phyloP scores from a whole-genome alignment of 92 coral and sea anemone genomes.

The Porites divaricata region DNA sequence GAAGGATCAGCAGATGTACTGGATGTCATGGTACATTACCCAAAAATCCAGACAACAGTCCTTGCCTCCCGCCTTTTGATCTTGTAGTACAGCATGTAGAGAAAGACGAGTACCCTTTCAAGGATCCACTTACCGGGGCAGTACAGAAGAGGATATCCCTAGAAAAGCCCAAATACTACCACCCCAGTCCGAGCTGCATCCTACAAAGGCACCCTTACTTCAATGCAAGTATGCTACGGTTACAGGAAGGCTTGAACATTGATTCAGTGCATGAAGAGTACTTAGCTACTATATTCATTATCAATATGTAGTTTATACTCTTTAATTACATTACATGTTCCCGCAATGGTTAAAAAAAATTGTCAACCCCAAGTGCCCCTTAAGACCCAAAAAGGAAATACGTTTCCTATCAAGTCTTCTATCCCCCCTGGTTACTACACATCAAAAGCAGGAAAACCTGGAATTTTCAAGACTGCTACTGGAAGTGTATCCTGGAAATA shows the following conservation, averaged over 20 bases:
- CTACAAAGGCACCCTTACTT: slow-evolving; percentile 7
- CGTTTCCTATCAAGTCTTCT: too few relatives aligned
- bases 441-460: too few relatives aligned
- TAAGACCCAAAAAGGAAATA: too few relatives aligned
- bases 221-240: slow-evolving; percentile 2
- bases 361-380: too few relatives aligned
- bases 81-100: slow-evolving; percentile 9
- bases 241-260: slow-evolving; percentile 9
- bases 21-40: slow-evolving; percentile 7
- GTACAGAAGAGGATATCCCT: slow-evolving; percentile 7
- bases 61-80: slow-evolving; percentile 1
- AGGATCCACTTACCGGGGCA: not conserved
- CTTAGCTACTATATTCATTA: not conserved
- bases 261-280: not conserved
- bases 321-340: not conserved
- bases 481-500: too few relatives aligned
- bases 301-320: not conserved
- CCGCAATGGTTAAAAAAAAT: too few relatives aligned
- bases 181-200: slow-evolving; percentile 13
- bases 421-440: too few relatives aligned
- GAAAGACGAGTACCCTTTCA: slow-evolving; percentile 16
- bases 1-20: slow-evolving; percentile 14
- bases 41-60: slow-evolving; percentile 3
- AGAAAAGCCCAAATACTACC: slow-evolving; percentile 4
- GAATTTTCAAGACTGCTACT: too few relatives aligned